These are phyloP conservation scores for Dryas iulia DNA, from an alignment of 1,140 invertebrate genomes.

Conservation along the genomic window DNA sequence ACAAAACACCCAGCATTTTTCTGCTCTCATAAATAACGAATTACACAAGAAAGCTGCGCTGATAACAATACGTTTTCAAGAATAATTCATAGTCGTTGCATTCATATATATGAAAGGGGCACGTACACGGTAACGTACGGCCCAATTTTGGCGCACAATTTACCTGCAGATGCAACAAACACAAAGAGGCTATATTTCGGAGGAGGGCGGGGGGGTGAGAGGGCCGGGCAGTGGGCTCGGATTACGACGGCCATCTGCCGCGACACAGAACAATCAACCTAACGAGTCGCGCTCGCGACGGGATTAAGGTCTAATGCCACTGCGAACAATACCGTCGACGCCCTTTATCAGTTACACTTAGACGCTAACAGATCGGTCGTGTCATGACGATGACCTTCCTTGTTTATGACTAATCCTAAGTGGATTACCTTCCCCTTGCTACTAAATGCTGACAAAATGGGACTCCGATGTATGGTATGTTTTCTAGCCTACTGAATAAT, in stretches of 20 bases:
- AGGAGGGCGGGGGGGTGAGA: constrained; percentile 40
- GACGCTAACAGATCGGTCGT: constrained; percentile 72
- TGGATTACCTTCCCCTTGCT: constrained; percentile 57
- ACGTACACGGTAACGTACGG: constrained; percentile 66
- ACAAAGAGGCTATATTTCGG: constrained; percentile 75
- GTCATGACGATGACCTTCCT: constrained; percentile 68
- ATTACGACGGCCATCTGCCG: constrained; percentile 74
- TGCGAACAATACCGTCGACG: constrained; percentile 70
- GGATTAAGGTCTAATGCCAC: constrained; percentile 75
- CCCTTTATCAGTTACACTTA: constrained; percentile 72
- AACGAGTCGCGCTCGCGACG: constrained; percentile 72
- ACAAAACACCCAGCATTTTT: constrained; percentile 26
- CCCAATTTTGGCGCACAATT: constrained; percentile 74
- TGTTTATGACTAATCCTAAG: constrained; percentile 76
- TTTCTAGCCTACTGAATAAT: not conserved
- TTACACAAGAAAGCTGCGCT: constrained; percentile 57
- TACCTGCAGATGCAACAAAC: constrained; percentile 79
- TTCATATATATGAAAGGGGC: constrained; percentile 31
- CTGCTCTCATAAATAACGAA: constrained; percentile 53
- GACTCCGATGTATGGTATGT: not conserved
- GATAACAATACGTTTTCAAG: constrained; percentile 73
- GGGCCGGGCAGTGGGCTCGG: constrained; percentile 53
- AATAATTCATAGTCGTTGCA: constrained; percentile 72
- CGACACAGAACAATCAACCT: constrained; percentile 73
- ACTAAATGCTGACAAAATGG: not conserved